Conservation (phyloP, 2,113 vertebrate genomes). For the Proterorhinus semilunaris region DNA sequence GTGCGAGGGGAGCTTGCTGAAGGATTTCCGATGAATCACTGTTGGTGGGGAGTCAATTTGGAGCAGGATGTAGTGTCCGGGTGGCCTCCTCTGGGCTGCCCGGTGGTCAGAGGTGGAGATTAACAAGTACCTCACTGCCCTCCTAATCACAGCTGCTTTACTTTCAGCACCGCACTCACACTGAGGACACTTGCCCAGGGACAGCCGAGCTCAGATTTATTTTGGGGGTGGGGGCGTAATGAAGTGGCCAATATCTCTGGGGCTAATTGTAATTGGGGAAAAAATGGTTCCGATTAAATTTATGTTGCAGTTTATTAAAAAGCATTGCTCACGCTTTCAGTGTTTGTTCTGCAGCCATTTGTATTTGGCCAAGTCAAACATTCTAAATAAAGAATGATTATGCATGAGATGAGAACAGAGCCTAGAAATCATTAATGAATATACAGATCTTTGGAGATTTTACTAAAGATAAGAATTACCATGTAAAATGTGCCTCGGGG, state of each 20-base stretch:
- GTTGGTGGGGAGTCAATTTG: constrained; percentile 3
- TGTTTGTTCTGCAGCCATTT: too few species aligned
- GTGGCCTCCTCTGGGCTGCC: constrained; percentile 13
- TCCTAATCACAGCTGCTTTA: constrained; percentile 7
- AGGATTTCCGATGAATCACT: not conserved
- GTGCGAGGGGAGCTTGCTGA: not conserved
- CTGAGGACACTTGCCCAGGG: not conserved
- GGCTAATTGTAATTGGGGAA: not conserved
- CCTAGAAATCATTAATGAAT: too few species aligned
- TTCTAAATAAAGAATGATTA: too few species aligned
- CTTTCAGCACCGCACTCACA: not conserved
- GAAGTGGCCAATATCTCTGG: not conserved
- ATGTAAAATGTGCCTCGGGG: too few species aligned
- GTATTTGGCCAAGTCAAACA: too few species aligned
- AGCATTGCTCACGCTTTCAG: too few species aligned
- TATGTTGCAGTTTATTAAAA: not conserved
- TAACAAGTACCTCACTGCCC: constrained; percentile 22
- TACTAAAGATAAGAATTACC: too few species aligned
- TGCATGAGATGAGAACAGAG: too few species aligned
- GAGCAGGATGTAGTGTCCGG: constrained; percentile 2
- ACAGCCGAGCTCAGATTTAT: not conserved
- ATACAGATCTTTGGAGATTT: too few species aligned
- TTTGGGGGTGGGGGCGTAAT: too few species aligned
- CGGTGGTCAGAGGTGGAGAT: constrained; percentile 28
- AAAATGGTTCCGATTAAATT: not conserved